Percentiles rank a stretch among this genome's conserved stretches.
Evolutionary conservation across 2,113 vertebrate species (phyloP).

Genomic region (Lasiurus cinereus): DNA sequence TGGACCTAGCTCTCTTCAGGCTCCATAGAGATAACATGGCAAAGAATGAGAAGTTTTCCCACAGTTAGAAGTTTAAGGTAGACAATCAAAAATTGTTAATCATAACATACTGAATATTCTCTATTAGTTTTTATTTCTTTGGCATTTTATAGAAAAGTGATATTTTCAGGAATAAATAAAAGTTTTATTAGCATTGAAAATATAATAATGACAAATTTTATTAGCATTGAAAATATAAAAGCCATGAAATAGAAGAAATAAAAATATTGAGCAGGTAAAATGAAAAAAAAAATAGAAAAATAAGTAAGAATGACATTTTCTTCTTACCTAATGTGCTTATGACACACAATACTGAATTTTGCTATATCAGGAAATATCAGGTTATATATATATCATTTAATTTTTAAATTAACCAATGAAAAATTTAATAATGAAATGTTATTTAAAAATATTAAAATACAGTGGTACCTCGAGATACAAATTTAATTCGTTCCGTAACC

Average conservation of each 20-base stretch:
- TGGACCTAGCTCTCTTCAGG: neutral
- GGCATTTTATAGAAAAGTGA: neutral
- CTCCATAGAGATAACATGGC: neutral
- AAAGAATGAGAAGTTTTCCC: neutral
- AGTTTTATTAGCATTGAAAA: neutral
- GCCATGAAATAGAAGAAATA: neutral
- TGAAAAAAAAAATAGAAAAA: neutral
- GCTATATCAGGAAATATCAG: neutral
- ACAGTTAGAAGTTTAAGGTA: neutral
- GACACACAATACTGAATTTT: neutral
- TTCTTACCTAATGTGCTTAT: neutral
- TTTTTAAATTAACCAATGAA: no score
- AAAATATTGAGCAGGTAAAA: neutral
- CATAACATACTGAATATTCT: neutral
- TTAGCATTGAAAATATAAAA: constrained; percentile 12
- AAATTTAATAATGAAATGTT: neutral
- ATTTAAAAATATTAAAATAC: neutral
- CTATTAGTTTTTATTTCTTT: neutral
- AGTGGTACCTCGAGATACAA: no score
- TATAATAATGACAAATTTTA: neutral
- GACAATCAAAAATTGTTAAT: neutral
- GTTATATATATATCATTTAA: neutral
- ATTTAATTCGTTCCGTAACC: no score
- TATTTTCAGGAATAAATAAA: neutral
- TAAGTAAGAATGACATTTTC: neutral